Evolutionary conservation across 2,797 vertebrate genomes (phyloP).

Genomic region (Nasua narica): DNA sequence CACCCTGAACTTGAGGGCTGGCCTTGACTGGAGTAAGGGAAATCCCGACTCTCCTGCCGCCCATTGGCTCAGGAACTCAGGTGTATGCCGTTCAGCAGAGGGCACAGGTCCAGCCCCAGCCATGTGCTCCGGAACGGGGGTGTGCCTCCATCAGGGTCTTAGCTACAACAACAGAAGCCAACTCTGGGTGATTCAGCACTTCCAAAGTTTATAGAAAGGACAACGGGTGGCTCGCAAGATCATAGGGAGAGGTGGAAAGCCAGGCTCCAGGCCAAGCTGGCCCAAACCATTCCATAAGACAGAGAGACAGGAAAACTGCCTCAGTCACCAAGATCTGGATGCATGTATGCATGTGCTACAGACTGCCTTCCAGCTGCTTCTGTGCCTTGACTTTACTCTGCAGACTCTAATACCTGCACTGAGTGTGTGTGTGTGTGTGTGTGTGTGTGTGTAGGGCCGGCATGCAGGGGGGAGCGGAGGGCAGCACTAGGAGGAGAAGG

Average conservation of each 20-base stretch:
- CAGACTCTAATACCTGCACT: too few species aligned
- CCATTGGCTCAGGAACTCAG: not conserved
- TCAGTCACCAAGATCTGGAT: not conserved
- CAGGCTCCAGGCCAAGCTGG: not conserved
- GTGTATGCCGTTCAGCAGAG: not conserved
- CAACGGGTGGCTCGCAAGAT: not conserved
- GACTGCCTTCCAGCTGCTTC: not conserved
- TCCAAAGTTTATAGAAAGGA: not conserved
- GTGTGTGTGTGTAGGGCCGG: not conserved
- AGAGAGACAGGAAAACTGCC: not conserved
- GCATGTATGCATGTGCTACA: accelerated
- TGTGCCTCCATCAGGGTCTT: not conserved
- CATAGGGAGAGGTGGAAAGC: not conserved
- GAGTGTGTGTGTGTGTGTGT: not conserved
- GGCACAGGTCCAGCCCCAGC: not conserved
- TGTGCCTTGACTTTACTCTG: not conserved
- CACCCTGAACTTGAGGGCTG: not conserved
- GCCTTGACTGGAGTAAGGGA: not conserved
- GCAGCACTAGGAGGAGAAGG: not conserved
- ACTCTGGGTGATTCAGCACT: not conserved
- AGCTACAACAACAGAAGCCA: not conserved
- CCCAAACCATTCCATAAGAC: not conserved
- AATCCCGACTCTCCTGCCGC: not conserved
- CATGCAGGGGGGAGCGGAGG: accelerated
- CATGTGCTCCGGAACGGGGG: not conserved